Base-by-base conservation (phyloP, 1,140 invertebrate genomes). In the Drosophila nasuta region DNA sequence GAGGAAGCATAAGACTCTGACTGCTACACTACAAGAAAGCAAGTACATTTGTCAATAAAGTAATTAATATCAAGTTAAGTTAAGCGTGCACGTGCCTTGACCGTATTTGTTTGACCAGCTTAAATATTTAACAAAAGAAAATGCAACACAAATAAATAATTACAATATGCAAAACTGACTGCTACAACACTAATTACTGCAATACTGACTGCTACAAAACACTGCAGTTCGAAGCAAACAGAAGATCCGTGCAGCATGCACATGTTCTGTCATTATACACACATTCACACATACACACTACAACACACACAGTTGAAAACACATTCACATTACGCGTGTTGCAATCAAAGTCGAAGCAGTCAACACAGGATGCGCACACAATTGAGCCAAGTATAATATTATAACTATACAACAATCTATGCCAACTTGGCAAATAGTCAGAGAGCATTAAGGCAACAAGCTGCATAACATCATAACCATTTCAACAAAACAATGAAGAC, bases 381-480 rank as follows among this genome's bases (percentile, higher is more conserved):
- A 48, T 20, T 33, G 30, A 33, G 30, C 43, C 30, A 62, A 49
- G 45, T 25, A 2, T 2, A 20, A 20, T 20, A 20, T 20, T 1
- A 20, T 20, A 62, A 35, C 43, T 0, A 13, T 15, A 45, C 59
- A 48, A 20, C 43, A 48, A 0, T 6, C 2, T 62, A 5, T 11
- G 43, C 13, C 4, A 4, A 20, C 20, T 20, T 20, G 20, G 20
- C 20, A 20, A 20, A 20, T 28, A 45, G 15, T 49, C 13, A 33
- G 1, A 5, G 10, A 46, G 6, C n/a, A 46, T 11, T 20, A 13
- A 62, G 45, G 28, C 63, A 65, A 66, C 63, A 46, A 56, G 5
- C n/a, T 65, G 25, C 30, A 11, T 10, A 17, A 45, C n/a, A 13
- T 45, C n/a, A 45, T 33, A 5, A 33, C 5, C 6, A 33, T 33